Evolutionary conservation across 2,797 vertebrate species (phyloP).

Genomic region (Uromys caudimaculatus): DNA sequence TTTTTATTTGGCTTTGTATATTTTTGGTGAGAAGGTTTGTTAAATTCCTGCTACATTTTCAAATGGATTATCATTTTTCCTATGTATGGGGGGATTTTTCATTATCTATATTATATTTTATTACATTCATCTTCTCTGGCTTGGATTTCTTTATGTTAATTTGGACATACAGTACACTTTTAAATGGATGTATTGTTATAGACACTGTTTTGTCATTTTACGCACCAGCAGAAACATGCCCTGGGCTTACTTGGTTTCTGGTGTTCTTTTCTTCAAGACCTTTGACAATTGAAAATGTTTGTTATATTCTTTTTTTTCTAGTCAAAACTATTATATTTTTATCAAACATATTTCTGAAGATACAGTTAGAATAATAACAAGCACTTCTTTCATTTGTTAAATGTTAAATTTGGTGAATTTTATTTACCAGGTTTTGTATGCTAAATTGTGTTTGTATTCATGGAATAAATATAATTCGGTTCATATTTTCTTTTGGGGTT

Average conservation of each 20-base stretch:
- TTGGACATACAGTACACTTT: background rate
- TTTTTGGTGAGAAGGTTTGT: background rate
- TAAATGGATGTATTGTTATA: background rate
- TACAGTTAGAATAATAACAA: background rate
- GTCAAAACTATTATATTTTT: background rate
- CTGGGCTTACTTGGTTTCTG: too few relatives aligned
- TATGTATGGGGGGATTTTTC: background rate
- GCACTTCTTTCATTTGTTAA: background rate
- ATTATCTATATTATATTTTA: background rate
- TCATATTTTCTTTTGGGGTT: background rate
- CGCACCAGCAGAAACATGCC: background rate
- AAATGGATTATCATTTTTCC: background rate
- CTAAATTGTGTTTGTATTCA: background rate
- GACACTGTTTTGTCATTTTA: background rate
- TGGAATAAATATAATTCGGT: background rate
- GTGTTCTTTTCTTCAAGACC: background rate
- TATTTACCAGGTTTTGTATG: background rate
- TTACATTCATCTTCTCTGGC: background rate
- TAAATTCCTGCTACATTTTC: background rate
- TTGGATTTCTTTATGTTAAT: too few relatives aligned
- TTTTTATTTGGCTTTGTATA: background rate
- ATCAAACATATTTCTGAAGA: background rate
- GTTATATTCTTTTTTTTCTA: background rate
- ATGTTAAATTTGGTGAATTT: background rate
- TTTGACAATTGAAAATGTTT: background rate